Evolutionary conservation across 2,113 vertebrate species (phyloP).

Genomic region (Limanda limanda): DNA sequence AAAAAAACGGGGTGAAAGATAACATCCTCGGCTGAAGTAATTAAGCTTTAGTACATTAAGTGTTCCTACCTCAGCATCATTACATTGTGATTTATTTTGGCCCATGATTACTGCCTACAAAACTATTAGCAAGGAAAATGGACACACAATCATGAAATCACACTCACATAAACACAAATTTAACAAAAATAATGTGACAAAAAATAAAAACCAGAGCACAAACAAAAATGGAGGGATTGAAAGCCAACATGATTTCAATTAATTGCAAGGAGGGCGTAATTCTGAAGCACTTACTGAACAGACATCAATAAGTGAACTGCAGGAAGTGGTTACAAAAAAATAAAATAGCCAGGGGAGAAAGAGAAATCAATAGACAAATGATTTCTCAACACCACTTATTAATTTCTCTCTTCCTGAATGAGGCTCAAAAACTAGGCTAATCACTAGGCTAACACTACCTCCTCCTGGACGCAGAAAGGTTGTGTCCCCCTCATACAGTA

Average conservation of each 20-base stretch:
- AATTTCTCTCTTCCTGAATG: slow-evolving; percentile 41
- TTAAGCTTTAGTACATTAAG: background rate
- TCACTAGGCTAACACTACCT: slow-evolving; percentile 38
- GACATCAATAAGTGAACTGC: slow-evolving; percentile 57
- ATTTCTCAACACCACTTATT: slow-evolving; percentile 57
- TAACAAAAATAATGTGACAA: background rate
- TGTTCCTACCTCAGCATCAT: background rate
- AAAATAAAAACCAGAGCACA: slow-evolving; percentile 12
- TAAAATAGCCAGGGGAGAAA: slow-evolving; percentile 12
- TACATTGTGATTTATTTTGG: background rate
- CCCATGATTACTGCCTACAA: background rate
- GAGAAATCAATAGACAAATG: slow-evolving; percentile 49
- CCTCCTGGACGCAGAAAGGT: slow-evolving; percentile 1
- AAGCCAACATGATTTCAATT: slow-evolving; percentile 62
- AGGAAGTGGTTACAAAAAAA: slow-evolving; percentile 48
- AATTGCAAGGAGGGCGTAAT: slow-evolving; percentile 62
- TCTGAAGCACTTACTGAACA: slow-evolving; percentile 59
- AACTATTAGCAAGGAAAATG: slow-evolving; percentile 12
- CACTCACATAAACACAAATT: slow-evolving; percentile 4
- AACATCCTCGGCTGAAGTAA: background rate
- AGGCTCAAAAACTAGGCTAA: slow-evolving; percentile 34
- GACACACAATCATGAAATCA: background rate
- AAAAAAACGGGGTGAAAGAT: too few relatives aligned
- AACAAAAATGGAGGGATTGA: slow-evolving; percentile 50
- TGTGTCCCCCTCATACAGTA: background rate